phyloP scores from a whole-genome alignment of 2,888 invertebrate genomes.

The Autographa gamma region DNA sequence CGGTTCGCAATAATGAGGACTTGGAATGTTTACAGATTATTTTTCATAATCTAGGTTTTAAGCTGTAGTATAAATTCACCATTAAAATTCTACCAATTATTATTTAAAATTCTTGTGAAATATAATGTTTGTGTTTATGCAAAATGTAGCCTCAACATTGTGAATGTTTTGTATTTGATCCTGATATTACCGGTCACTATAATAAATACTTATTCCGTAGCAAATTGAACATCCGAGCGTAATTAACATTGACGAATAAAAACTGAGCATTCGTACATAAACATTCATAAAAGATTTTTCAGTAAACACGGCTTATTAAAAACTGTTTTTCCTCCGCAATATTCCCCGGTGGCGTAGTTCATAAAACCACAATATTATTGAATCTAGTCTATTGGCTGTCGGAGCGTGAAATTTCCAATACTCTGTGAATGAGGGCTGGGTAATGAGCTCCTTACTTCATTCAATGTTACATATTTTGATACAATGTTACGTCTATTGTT shows the following conservation, averaged over 20 bases:
- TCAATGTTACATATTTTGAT: slow-evolving; percentile 23
- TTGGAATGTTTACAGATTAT: not conserved
- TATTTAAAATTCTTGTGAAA: too few relatives aligned
- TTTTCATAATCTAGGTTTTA: too few relatives aligned
- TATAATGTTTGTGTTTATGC: too few relatives aligned
- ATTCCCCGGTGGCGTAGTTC: slow-evolving; percentile 23
- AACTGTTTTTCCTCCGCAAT: slow-evolving; percentile 22
- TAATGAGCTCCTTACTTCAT: slow-evolving; percentile 53
- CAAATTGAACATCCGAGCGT: not conserved
- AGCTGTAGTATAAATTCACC: too few relatives aligned
- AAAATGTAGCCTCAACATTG: not conserved
- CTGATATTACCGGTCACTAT: not conserved
- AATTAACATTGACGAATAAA: not conserved
- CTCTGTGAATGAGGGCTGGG: slow-evolving; percentile 45
- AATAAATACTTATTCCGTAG: too few relatives aligned
- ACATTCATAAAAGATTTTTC: not conserved
- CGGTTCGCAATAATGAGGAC: not conserved
- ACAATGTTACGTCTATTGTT: slow-evolving; percentile 22
- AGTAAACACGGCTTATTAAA: slow-evolving; percentile 8
- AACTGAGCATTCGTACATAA: not conserved
- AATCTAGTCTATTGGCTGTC: slow-evolving; percentile 22
- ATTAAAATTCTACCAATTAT: too few relatives aligned
- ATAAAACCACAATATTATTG: slow-evolving; percentile 53
- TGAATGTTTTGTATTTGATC: not conserved
- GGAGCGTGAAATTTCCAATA: slow-evolving; percentile 61